Conservation (phyloP, 30 jellyfish, hydroid and myxozoan genomes). For the Aurelia sp. region DNA sequence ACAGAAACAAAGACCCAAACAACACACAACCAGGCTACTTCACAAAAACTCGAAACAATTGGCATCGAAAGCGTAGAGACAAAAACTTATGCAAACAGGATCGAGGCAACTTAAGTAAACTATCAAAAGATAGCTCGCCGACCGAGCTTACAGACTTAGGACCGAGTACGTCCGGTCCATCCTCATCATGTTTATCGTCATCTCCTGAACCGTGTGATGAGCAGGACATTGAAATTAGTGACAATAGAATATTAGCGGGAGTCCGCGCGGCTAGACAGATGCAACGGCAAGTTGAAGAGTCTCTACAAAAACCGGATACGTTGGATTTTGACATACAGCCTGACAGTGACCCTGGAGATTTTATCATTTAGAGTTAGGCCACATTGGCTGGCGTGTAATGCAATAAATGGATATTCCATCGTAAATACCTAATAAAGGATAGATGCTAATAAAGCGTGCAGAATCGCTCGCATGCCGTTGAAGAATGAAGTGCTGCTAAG, state of each 20-base stretch:
- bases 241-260: constrained; percentile 49
- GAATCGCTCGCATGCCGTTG: too few species aligned
- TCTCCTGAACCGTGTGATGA: constrained; percentile 58
- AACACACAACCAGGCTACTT: constrained; percentile 50
- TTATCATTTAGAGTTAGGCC: constrained; percentile 28
- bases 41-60: constrained; percentile 62
- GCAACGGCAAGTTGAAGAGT: constrained; percentile 51
- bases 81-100: constrained; percentile 37
- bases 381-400: constrained; percentile 38
- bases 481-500: too few species aligned
- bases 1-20: constrained; percentile 32
- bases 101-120: constrained; percentile 23
- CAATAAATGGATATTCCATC: constrained; percentile 48
- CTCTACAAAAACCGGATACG: constrained; percentile 32
- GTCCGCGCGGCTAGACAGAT: constrained; percentile 49
- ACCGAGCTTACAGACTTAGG: constrained; percentile 78
- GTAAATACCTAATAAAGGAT: not conserved
- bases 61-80: constrained; percentile 59
- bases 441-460: too few species aligned
- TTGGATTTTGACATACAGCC: constrained; percentile 21
- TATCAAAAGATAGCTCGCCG: constrained; percentile 54
- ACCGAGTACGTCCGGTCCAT: constrained; percentile 42
- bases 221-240: constrained; percentile 38
- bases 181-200: constrained; percentile 26
- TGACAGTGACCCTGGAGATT: constrained; percentile 29